Conservation (phyloP, 2,797 vertebrate genomes). For the Squalus acanthias region DNA sequence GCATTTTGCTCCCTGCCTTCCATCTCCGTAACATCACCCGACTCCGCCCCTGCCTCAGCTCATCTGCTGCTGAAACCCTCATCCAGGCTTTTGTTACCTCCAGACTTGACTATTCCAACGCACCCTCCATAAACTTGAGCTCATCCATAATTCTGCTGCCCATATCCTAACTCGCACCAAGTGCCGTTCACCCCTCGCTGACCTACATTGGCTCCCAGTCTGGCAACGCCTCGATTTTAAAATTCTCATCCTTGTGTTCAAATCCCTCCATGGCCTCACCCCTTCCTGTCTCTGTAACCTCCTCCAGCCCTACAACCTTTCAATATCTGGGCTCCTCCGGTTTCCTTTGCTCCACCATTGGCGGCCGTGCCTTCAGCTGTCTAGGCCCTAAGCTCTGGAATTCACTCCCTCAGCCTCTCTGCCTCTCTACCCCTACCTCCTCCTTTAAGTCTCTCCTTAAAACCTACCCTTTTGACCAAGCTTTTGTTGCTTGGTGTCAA, state of each 20-base stretch:
- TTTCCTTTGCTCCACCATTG: no score
- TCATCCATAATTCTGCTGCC: background rate
- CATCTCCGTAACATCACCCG: background rate
- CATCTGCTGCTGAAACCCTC: background rate
- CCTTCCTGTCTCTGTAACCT: background rate
- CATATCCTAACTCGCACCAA: background rate
- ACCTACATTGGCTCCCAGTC: background rate
- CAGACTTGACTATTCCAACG: background rate
- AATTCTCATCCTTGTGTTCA: background rate
- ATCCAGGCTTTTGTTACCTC: background rate
- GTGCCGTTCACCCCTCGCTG: background rate
- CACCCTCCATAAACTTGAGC: background rate
- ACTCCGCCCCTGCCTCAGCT: background rate
- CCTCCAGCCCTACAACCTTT: background rate
- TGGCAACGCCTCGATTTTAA: background rate
- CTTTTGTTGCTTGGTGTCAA: no score
- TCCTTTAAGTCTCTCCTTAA: no score
- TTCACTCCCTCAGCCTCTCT: no score
- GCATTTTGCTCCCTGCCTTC: background rate
- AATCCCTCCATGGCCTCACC: background rate
- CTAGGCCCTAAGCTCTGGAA: no score
- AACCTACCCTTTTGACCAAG: no score
- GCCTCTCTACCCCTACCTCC: no score
- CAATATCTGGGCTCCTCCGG: no score
- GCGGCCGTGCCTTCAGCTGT: no score